Percentiles rank a stretch among this genome's conserved stretches.
These are phyloP conservation scores for Odontamblyopus lacepedii DNA, from an alignment of 2,797 vertebrate genomes.

Conservation along the genomic window DNA sequence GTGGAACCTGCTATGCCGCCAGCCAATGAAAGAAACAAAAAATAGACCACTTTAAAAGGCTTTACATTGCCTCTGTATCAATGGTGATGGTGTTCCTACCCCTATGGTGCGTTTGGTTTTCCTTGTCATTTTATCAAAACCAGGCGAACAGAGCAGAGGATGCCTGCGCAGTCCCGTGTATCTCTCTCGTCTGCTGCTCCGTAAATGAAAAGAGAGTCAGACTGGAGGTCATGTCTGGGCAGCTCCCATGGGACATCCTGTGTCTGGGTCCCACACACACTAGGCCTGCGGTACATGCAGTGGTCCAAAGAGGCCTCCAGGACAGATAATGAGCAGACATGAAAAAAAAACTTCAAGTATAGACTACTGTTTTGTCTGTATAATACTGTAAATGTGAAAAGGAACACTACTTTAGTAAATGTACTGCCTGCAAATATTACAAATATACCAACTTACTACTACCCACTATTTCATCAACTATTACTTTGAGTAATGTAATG, in stretches of 20 bases:
- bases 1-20: constrained; percentile 41
- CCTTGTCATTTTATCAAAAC: constrained; percentile 33
- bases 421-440: background rate
- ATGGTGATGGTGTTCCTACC: constrained; percentile 21
- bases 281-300: constrained; percentile 64
- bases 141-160: background rate
- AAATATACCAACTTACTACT: too few relatives aligned
- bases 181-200: constrained; percentile 40
- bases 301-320: constrained; percentile 67
- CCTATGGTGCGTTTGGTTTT: constrained; percentile 18
- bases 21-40: constrained; percentile 32
- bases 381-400: background rate
- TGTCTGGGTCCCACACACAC: constrained; percentile 69
- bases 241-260: constrained; percentile 72
- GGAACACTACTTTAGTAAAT: background rate
- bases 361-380: background rate
- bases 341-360: constrained; percentile 10
- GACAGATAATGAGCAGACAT: constrained; percentile 67
- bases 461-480: background rate
- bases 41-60: constrained; percentile 48
- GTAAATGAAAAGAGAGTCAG: constrained; percentile 65
- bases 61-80: constrained; percentile 47
- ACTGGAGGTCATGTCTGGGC: constrained; percentile 84
- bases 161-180: constrained; percentile 11
- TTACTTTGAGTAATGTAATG: too few relatives aligned